These are phyloP conservation scores for Rhincodon typus DNA, from an alignment of 2,797 vertebrate species.

Conservation along the genomic window DNA sequence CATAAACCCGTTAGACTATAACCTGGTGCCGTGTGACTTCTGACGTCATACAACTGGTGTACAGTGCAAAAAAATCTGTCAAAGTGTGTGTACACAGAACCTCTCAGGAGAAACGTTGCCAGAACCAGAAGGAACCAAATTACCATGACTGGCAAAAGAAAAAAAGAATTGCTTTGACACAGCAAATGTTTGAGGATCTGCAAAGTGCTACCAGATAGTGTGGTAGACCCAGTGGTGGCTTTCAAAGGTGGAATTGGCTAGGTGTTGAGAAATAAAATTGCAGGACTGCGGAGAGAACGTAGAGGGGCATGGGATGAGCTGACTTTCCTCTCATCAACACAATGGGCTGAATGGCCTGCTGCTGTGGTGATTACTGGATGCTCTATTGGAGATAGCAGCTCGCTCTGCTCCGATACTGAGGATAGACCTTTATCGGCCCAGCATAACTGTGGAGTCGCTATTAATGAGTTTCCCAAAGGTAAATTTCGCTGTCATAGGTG, in stretches of 20 bases:
- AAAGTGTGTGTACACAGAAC: no score
- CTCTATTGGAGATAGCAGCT: no score
- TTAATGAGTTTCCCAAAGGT: constrained; percentile 58
- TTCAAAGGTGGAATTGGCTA: background rate
- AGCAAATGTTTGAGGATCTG: background rate
- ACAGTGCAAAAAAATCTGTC: background rate
- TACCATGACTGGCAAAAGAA: background rate
- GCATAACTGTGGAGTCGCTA: constrained; percentile 21
- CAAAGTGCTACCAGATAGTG: no score
- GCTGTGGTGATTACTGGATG: no score
- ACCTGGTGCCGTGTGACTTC: no score
- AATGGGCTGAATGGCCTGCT: background rate
- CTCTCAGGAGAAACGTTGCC: no score
- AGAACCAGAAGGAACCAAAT: background rate
- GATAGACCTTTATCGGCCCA: background rate
- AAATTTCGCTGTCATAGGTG: constrained; percentile 58
- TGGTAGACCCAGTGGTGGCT: background rate
- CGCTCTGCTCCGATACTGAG: no score
- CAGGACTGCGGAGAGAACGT: no score
- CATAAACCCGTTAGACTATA: no score
- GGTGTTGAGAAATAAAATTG: background rate
- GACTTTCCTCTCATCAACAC: background rate
- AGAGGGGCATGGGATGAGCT: background rate
- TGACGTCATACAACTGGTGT: background rate
- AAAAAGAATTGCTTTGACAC: background rate